Conservation (phyloP, 1,140 invertebrate genomes). For the Nasonia giraulti region DNA sequence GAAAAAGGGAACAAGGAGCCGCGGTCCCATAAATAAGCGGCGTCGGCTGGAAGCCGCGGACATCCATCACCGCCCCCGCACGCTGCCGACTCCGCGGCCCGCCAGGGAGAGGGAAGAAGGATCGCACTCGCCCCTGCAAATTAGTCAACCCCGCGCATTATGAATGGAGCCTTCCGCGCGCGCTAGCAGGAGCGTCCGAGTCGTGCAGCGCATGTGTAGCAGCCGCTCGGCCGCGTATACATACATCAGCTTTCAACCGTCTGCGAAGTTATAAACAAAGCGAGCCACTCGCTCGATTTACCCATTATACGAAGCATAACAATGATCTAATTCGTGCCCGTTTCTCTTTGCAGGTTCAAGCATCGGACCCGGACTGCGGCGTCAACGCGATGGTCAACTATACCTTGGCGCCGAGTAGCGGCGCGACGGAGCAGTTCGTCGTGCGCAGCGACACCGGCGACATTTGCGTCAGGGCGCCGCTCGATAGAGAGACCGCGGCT, state of each 20-base stretch:
- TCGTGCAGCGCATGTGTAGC: background rate
- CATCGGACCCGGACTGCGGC: slow-evolving; percentile 95
- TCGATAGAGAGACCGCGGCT: slow-evolving; percentile 91
- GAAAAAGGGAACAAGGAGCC: slow-evolving; percentile 28
- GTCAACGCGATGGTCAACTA: slow-evolving; percentile 96
- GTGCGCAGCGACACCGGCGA: slow-evolving; percentile 90
- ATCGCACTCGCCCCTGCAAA: slow-evolving; percentile 58
- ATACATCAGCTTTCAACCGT: too few species aligned
- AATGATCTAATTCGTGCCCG: background rate
- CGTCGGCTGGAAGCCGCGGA: slow-evolving; percentile 59
- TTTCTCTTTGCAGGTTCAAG: slow-evolving; percentile 84
- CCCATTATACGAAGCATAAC: background rate
- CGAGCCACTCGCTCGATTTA: background rate
- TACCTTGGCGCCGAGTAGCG: slow-evolving; percentile 84
- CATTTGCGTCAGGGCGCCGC: slow-evolving; percentile 86
- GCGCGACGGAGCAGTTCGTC: slow-evolving; percentile 82
- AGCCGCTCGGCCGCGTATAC: slow-evolving; percentile 41
- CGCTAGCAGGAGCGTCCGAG: background rate
- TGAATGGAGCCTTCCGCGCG: slow-evolving; percentile 58
- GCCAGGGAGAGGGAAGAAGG: slow-evolving; percentile 43
- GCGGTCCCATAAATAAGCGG: slow-evolving; percentile 63
- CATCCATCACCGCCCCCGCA: slow-evolving; percentile 68
- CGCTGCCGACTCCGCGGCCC: slow-evolving; percentile 48
- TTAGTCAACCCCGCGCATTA: slow-evolving; percentile 66
- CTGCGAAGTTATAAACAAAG: background rate